Conservation (phyloP, 2,797 vertebrate species). For the Erpetoichthys calabaricus region DNA sequence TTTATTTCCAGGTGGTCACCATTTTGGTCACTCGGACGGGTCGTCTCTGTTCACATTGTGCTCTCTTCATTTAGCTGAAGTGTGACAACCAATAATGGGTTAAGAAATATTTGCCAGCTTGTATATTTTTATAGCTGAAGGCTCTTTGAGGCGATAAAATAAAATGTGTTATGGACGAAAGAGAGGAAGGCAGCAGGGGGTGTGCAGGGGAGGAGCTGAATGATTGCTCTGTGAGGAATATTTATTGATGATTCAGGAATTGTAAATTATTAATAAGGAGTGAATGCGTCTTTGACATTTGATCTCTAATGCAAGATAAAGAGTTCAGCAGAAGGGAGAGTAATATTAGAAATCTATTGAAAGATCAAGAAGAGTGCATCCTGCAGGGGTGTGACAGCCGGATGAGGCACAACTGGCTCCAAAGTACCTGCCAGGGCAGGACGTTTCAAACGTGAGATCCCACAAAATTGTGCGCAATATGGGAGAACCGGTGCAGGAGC, state of each 20-base stretch:
- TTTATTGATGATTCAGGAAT: slow-evolving; percentile 62
- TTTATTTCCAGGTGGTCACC: too few species aligned
- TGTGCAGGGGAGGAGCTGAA: slow-evolving; percentile 32
- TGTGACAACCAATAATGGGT: neutral
- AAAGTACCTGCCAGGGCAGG: too few species aligned
- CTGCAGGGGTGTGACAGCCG: neutral
- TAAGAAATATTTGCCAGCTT: neutral
- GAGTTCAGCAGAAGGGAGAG: neutral
- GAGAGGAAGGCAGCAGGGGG: neutral
- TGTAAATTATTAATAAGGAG: slow-evolving; percentile 64
- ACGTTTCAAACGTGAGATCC: too few species aligned
- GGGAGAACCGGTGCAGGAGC: too few species aligned
- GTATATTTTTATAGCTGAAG: neutral
- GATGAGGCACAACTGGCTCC: neutral
- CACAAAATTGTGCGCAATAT: too few species aligned
- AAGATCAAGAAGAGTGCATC: slow-evolving; percentile 5
- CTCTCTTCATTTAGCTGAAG: slow-evolving; percentile 4
- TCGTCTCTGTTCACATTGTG: too few species aligned
- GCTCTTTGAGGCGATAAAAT: neutral
- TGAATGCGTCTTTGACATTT: slow-evolving; percentile 64
- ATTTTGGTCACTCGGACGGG: too few species aligned
- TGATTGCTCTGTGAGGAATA: slow-evolving; percentile 60
- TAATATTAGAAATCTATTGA: slow-evolving; percentile 51
- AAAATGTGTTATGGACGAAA: neutral
- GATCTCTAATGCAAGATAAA: slow-evolving; percentile 31